Percentiles rank a stretch among this genome's conserved stretches.
phyloP scores from a whole-genome alignment of 1,140 invertebrate genomes.

The Papilio polytes region DNA sequence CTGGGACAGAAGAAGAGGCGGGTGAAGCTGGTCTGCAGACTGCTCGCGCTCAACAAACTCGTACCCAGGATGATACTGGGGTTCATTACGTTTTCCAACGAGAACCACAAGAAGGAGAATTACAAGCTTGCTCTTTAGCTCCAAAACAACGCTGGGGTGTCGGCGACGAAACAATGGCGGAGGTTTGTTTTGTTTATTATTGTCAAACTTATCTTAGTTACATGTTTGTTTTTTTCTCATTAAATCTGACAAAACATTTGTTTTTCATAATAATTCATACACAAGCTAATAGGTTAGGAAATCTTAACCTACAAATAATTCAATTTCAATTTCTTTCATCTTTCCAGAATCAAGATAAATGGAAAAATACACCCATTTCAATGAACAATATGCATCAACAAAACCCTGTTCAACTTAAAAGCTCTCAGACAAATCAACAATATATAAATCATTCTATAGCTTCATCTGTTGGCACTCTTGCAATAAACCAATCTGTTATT shows the following conservation, averaged over 20 bases:
- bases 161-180: slow-evolving; percentile 91
- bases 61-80: slow-evolving; percentile 92
- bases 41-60: slow-evolving; percentile 76
- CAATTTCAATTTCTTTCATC: slow-evolving; percentile 46
- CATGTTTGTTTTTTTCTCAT: slow-evolving; percentile 1
- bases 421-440: slow-evolving; percentile 84
- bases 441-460: slow-evolving; percentile 84
- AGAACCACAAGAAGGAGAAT: slow-evolving; percentile 89
- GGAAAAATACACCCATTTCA: slow-evolving; percentile 85
- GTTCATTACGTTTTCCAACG: slow-evolving; percentile 95
- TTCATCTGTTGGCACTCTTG: slow-evolving; percentile 83
- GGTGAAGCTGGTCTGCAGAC: slow-evolving; percentile 77
- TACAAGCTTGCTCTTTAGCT: slow-evolving; percentile 85
- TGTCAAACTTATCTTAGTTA: slow-evolving; percentile 16
- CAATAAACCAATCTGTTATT: slow-evolving; percentile 86
- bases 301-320: slow-evolving; percentile 12
- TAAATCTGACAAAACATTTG: neutral
- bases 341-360: slow-evolving; percentile 89
- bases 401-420: slow-evolving; percentile 72
- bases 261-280: neutral
- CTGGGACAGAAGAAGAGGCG: slow-evolving; percentile 81
- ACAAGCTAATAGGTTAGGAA: neutral
- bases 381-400: slow-evolving; percentile 79
- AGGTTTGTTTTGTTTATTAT: slow-evolving; percentile 79
- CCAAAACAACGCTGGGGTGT: slow-evolving; percentile 91